Evolutionary conservation across 2,888 invertebrate genomes (phyloP).

Genomic region (Arrhopalites spinosus): DNA sequence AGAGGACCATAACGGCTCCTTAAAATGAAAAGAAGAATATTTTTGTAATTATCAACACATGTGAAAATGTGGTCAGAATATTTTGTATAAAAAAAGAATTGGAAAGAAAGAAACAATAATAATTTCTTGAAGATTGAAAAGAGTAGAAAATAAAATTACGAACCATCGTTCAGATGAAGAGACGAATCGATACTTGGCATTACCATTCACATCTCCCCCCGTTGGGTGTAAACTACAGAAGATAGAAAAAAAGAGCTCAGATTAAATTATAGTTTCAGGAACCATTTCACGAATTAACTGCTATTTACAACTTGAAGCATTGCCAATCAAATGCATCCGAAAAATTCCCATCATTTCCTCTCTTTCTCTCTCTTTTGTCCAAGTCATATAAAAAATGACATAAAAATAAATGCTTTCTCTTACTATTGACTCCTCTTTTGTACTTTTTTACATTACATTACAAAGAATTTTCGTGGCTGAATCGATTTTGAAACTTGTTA

Average conservation of each 20-base stretch:
- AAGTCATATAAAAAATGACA: not conserved
- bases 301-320: conserved; percentile 17
- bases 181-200: conserved; percentile 54
- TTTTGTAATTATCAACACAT: too few species aligned
- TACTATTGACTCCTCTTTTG: not conserved
- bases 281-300: conserved; percentile 15
- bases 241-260: not conserved
- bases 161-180: conserved; percentile 45
- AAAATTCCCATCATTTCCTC: not conserved
- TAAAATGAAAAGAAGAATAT: too few species aligned
- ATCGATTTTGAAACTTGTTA: too few species aligned
- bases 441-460: not conserved
- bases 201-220: conserved; percentile 55
- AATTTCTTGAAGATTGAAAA: not conserved
- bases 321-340: conserved; percentile 28
- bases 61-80: not conserved
- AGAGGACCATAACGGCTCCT: conserved; percentile 49
- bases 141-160: not conserved
- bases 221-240: conserved; percentile 50
- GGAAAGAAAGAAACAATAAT: not conserved
- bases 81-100: not conserved
- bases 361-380: not conserved
- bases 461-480: not conserved
- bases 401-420: too few species aligned
- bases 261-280: conserved; percentile 14